phyloP scores from a whole-genome alignment of 2,797 vertebrate species.

The Malacoctenus gilli region DNA sequence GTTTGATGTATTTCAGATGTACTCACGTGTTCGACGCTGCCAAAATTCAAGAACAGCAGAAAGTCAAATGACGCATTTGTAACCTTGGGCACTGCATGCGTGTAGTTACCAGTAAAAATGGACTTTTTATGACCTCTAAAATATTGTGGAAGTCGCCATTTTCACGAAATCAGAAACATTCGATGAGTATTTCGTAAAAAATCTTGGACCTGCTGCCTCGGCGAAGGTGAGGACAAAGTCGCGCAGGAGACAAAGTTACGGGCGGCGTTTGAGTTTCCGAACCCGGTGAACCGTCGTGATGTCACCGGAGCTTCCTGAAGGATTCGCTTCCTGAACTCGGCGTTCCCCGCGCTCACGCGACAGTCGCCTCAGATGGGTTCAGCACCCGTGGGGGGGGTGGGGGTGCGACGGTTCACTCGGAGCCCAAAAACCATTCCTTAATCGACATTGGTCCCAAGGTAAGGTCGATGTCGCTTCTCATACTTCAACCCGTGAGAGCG shows the following conservation, averaged over 20 bases:
- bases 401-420: too few species aligned
- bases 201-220: constrained; percentile 1
- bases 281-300: constrained; percentile 22
- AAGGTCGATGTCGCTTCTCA: constrained; percentile 56
- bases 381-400: constrained; percentile 29
- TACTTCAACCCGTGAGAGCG: constrained; percentile 39
- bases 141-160: too few species aligned
- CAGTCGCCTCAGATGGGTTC: constrained; percentile 38
- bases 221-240: constrained; percentile 31
- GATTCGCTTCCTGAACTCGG: constrained; percentile 35
- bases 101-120: too few species aligned
- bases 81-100: too few species aligned
- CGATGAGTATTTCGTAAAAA: too few species aligned
- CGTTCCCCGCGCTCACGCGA: constrained; percentile 43
- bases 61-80: too few species aligned
- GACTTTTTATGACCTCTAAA: too few species aligned
- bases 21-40: too few species aligned
- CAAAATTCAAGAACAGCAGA: too few species aligned
- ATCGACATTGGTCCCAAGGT: constrained; percentile 44
- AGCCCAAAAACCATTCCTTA: too few species aligned
- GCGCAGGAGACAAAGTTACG: constrained; percentile 11
- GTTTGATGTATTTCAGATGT: too few species aligned
- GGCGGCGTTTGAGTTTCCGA: constrained; percentile 2
- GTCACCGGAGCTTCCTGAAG: constrained; percentile 30
- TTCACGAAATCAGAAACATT: too few species aligned